These are phyloP conservation scores for Tribolium madens DNA, from an alignment of 1,140 invertebrate genomes.

Conservation along the genomic window DNA sequence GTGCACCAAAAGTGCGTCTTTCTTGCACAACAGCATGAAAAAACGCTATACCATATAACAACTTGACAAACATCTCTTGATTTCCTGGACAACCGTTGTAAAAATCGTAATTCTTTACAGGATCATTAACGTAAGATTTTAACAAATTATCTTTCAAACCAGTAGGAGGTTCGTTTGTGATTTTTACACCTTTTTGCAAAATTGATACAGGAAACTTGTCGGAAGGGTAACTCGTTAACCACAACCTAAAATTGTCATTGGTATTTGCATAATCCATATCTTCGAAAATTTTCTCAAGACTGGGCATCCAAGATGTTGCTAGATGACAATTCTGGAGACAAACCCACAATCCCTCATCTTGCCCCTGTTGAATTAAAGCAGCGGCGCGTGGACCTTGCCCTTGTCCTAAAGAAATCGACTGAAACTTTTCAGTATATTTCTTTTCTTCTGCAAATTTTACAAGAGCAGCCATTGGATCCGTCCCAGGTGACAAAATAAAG, in stretches of 20 bases:
- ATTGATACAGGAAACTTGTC: slow-evolving; percentile 88
- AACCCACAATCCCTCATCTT: slow-evolving; percentile 86
- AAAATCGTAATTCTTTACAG: slow-evolving; percentile 79
- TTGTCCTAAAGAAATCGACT: slow-evolving; percentile 92
- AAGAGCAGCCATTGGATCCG: slow-evolving; percentile 87
- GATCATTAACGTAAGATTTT: slow-evolving; percentile 85
- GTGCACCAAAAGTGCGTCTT: slow-evolving; percentile 88
- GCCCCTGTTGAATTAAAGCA: slow-evolving; percentile 82
- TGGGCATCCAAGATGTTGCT: slow-evolving; percentile 90
- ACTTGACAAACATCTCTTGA: slow-evolving; percentile 79
- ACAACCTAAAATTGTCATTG: slow-evolving; percentile 81
- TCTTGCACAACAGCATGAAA: slow-evolving; percentile 96
- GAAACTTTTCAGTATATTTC: slow-evolving; percentile 81
- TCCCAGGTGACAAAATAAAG: slow-evolving; percentile 91
- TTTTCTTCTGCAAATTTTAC: slow-evolving; percentile 84
- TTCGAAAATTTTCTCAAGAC: slow-evolving; percentile 84
- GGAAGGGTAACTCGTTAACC: slow-evolving; percentile 94
- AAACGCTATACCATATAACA: slow-evolving; percentile 91
- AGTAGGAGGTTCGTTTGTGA: slow-evolving; percentile 94
- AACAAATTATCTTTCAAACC: slow-evolving; percentile 89
- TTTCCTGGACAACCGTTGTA: slow-evolving; percentile 76
- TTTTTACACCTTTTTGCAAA: slow-evolving; percentile 91
- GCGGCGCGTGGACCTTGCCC: slow-evolving; percentile 88
- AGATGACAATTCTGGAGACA: slow-evolving; percentile 96
- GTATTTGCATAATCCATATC: slow-evolving; percentile 82